Conservation (phyloP, 2,797 vertebrate genomes). For the Neosilurus hyrtlii region DNA sequence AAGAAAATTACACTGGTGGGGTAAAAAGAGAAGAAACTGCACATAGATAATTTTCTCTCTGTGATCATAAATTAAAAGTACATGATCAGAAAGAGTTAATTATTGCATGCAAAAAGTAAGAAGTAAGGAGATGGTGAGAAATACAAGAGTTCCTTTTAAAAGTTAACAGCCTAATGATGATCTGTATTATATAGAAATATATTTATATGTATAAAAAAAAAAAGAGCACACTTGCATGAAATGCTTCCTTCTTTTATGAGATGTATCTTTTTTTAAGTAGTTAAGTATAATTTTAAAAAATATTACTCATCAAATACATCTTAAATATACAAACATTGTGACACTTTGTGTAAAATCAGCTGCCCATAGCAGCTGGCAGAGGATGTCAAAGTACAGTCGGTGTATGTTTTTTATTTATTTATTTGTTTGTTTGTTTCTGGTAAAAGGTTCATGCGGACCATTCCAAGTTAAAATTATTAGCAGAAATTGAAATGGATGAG, state of each 20-base stretch:
- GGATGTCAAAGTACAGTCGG: background rate
- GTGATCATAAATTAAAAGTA: constrained; percentile 16
- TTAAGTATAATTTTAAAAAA: background rate
- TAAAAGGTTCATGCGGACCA: constrained; percentile 25
- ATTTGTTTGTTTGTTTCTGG: too few relatives aligned
- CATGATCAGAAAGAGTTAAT: constrained; percentile 19
- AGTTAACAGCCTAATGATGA: background rate
- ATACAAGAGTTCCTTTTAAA: constrained; percentile 9
- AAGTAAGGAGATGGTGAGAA: background rate
- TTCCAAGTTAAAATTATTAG: constrained; percentile 50
- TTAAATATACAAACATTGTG: background rate
- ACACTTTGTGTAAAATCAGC: background rate
- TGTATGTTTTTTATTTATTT: too few relatives aligned
- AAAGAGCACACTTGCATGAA: background rate
- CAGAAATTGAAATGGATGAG: constrained; percentile 42
- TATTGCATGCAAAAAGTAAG: constrained; percentile 1
- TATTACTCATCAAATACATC: too few relatives aligned
- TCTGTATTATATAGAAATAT: background rate
- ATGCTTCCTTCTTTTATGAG: background rate
- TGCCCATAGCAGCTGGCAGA: background rate
- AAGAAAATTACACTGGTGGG: background rate
- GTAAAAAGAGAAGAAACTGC: constrained; percentile 15
- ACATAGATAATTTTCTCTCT: background rate
- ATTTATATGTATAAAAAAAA: background rate
- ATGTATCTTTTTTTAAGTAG: background rate